A percentile compares a stretch with the other conserved stretches of the same genome.
phyloP scores from a whole-genome alignment of 2,113 vertebrate genomes.

The Nesogale talazaci region DNA sequence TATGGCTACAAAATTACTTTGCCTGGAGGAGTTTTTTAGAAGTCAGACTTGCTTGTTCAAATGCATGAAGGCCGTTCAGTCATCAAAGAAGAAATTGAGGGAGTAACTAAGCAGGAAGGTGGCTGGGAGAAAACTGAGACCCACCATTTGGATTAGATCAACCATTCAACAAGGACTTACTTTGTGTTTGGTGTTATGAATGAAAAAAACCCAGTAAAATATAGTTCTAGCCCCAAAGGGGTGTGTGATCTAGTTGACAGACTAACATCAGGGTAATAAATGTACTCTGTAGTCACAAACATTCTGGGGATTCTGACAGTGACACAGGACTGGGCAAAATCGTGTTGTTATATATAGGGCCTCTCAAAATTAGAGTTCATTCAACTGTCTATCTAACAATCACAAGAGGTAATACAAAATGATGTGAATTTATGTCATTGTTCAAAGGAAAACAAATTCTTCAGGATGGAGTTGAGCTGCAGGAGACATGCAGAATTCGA shows the following conservation, averaged over 20 bases:
- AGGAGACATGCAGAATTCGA: background rate
- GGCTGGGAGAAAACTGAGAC: background rate
- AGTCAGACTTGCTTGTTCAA: background rate
- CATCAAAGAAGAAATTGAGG: background rate
- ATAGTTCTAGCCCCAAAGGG: background rate
- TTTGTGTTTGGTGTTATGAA: background rate
- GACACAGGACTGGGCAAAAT: background rate
- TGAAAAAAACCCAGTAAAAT: background rate
- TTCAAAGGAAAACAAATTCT: constrained; percentile 18
- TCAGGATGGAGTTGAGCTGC: background rate
- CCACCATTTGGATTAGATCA: background rate
- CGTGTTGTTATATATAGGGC: background rate
- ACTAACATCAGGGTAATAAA: background rate
- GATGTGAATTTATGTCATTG: background rate
- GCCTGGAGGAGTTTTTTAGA: background rate
- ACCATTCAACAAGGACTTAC: background rate
- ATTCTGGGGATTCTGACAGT: background rate
- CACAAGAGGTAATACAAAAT: background rate
- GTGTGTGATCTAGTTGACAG: background rate
- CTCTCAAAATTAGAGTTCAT: background rate
- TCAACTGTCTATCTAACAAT: background rate
- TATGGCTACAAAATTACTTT: background rate
- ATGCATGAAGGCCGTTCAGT: background rate
- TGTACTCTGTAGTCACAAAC: background rate
- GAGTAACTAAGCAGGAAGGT: background rate